These are phyloP conservation scores for Zoanthus sansibaricus DNA, from an alignment of 92 coral and sea anemone genomes.

Conservation along the genomic window DNA sequence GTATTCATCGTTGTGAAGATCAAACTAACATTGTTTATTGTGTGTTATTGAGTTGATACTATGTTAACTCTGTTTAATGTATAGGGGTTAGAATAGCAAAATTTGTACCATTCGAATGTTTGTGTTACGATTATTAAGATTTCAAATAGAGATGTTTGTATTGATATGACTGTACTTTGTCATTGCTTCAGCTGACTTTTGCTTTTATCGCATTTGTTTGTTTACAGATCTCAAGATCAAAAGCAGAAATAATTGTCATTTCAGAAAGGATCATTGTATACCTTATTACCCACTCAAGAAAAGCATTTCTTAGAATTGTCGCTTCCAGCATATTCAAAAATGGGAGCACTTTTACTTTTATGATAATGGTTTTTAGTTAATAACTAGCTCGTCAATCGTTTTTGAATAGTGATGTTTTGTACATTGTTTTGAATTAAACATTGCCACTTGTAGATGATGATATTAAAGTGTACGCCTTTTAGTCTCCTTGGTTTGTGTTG, in stretches of 20 bases:
- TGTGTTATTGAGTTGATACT: too few relatives aligned
- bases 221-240: constrained; percentile 34
- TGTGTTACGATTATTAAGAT: not conserved
- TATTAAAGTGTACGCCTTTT: constrained; percentile 47
- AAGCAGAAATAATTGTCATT: constrained; percentile 15
- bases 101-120: too few relatives aligned
- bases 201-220: constrained; percentile 26
- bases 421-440: constrained; percentile 29
- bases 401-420: constrained; percentile 41
- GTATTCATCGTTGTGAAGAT: too few relatives aligned
- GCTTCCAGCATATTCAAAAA: not conserved
- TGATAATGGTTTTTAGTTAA: not conserved
- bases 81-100: not conserved
- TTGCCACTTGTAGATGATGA: constrained; percentile 35
- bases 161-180: not conserved
- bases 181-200: constrained; percentile 13
- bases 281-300: constrained; percentile 1
- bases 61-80: not conserved
- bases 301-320: not conserved
- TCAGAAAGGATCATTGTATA: not conserved
- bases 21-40: too few relatives aligned
- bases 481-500: constrained; percentile 28
- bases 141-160: not conserved
- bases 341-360: constrained; percentile 18
- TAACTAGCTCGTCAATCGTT: constrained; percentile 23